phyloP scores from a whole-genome alignment of 2,888 invertebrate genomes.

The Apocheima hispidaria region DNA sequence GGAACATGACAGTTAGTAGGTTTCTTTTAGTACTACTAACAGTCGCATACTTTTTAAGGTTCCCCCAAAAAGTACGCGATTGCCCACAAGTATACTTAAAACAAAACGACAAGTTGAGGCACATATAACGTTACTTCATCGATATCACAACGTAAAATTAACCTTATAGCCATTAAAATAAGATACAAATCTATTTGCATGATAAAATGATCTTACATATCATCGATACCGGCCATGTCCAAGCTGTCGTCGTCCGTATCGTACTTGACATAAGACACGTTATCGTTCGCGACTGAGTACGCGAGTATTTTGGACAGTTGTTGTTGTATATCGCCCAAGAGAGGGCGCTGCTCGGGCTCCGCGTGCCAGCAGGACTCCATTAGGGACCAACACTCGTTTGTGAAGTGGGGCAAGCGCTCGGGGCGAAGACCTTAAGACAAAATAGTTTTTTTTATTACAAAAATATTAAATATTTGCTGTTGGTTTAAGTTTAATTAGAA shows the following conservation, averaged over 20 bases:
- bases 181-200: neutral
- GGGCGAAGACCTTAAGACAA: constrained; percentile 90
- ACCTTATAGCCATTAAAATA: neutral
- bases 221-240: constrained; percentile 58
- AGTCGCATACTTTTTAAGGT: too few species aligned
- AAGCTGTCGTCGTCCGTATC: constrained; percentile 59
- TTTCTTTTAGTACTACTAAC: too few species aligned
- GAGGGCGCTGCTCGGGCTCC: constrained; percentile 90
- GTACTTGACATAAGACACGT: constrained; percentile 32
- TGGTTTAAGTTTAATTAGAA: too few species aligned
- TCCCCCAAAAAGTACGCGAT: too few species aligned
- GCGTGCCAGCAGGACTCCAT: constrained; percentile 95
- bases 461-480: too few species aligned
- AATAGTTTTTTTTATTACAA: neutral
- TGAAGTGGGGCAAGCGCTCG: constrained; percentile 91
- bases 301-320: constrained; percentile 85
- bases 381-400: constrained; percentile 92
- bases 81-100: too few species aligned
- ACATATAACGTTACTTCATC: neutral
- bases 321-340: constrained; percentile 92
- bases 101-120: too few species aligned
- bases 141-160: neutral
- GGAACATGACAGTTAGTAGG: too few species aligned
- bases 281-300: constrained; percentile 20
- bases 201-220: neutral